phyloP scores from a whole-genome alignment of 1,140 invertebrate genomes.

The Drosophila nigrodunni region DNA sequence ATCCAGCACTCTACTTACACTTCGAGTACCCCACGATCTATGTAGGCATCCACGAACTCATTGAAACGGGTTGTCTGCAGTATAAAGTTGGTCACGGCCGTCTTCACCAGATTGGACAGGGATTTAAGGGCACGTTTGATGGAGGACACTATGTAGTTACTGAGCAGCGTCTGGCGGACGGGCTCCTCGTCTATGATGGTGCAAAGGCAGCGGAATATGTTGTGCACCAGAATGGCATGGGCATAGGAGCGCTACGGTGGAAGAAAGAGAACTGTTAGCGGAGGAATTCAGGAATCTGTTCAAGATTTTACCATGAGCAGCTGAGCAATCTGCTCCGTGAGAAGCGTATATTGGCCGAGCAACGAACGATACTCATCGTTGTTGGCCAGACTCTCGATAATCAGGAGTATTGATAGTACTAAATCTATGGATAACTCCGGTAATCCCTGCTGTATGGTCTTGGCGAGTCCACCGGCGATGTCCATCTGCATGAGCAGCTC shows the following conservation, averaged over 20 bases:
- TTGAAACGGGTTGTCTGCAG: slow-evolving; percentile 75
- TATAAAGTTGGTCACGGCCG: slow-evolving; percentile 78
- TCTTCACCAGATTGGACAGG: slow-evolving; percentile 74
- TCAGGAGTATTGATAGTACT: slow-evolving; percentile 58
- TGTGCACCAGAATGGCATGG: slow-evolving; percentile 72
- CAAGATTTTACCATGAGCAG: slow-evolving; percentile 61
- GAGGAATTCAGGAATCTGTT: background rate
- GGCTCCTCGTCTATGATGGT: slow-evolving; percentile 68
- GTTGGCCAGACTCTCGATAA: slow-evolving; percentile 67
- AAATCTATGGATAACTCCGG: slow-evolving; percentile 67
- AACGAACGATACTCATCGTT: slow-evolving; percentile 64
- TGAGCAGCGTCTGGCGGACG: slow-evolving; percentile 50
- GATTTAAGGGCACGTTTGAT: slow-evolving; percentile 76
- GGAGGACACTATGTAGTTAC: slow-evolving; percentile 65
- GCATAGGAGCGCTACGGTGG: slow-evolving; percentile 62
- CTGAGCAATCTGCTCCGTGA: slow-evolving; percentile 65
- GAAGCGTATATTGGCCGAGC: slow-evolving; percentile 33
- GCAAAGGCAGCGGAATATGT: slow-evolving; percentile 77
- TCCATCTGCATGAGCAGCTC: slow-evolving; percentile 37
- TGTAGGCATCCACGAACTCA: slow-evolving; percentile 69
- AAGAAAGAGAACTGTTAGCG: background rate
- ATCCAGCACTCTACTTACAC: slow-evolving; percentile 55
- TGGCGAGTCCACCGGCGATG: slow-evolving; percentile 36
- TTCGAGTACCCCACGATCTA: slow-evolving; percentile 74
- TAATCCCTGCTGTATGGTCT: slow-evolving; percentile 52